Evolutionary conservation across 2,113 vertebrate genomes (phyloP).

Genomic region (Gymnogyps californianus): DNA sequence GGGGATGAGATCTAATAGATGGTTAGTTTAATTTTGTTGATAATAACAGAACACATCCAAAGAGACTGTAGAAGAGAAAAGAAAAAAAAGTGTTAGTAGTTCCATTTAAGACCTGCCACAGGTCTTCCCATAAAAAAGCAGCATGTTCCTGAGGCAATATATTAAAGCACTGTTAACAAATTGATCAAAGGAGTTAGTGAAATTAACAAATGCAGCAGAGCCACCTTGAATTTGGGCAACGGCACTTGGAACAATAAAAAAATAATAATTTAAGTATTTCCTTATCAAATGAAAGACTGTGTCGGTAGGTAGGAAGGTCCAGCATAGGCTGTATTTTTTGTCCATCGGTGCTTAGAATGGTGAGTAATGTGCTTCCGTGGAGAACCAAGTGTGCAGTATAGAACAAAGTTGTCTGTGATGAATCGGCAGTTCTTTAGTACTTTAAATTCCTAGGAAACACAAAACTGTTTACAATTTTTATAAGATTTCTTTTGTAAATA

Average conservation of each 20-base stretch:
- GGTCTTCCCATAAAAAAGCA: not conserved
- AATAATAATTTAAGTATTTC: not conserved
- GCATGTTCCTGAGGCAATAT: not conserved
- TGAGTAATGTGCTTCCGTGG: not conserved
- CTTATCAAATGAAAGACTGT: not conserved
- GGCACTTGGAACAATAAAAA: not conserved
- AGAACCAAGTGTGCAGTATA: not conserved
- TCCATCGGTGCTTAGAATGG: not conserved
- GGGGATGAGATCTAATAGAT: not conserved
- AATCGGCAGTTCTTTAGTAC: not conserved
- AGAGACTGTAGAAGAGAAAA: not conserved
- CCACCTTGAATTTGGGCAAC: not conserved
- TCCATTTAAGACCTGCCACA: not conserved
- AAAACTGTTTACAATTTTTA: conserved; percentile 18
- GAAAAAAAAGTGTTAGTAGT: not conserved
- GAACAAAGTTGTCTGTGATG: not conserved
- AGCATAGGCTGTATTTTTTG: not conserved
- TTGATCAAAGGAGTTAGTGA: not conserved
- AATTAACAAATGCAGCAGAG: not conserved
- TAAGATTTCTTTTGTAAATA: not conserved
- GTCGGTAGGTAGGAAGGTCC: not conserved
- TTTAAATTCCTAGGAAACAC: conserved; percentile 45
- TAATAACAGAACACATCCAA: not conserved
- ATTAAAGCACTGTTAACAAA: not conserved
- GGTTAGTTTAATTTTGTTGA: not conserved